A percentile compares a stretch with the other conserved stretches of the same genome.
Conservation (phyloP, 53 echinoderm and acorn worm species). For the Henricia sp. region DNA sequence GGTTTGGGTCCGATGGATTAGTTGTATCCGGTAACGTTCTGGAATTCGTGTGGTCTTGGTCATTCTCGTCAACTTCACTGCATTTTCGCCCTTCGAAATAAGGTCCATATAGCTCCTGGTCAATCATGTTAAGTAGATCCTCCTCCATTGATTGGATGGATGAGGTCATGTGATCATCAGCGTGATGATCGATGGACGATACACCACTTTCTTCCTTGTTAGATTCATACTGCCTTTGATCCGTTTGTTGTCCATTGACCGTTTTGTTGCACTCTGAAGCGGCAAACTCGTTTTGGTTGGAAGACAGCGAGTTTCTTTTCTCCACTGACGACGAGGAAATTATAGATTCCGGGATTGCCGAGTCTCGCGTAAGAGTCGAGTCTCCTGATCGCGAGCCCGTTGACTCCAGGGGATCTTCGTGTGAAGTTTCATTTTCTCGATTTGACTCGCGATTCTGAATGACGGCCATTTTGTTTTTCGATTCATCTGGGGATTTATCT, state of each 20-base stretch:
- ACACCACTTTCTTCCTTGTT: not conserved
- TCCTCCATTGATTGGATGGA: conserved; percentile 68
- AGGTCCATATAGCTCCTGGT: conserved; percentile 87
- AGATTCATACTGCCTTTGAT: not conserved
- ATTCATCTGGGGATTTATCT: no score
- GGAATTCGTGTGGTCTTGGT: not conserved
- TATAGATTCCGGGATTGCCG: conserved; percentile 46
- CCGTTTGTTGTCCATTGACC: conserved; percentile 19
- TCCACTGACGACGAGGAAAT: conserved; percentile 11
- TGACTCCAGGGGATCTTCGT: not conserved
- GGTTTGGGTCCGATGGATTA: no score
- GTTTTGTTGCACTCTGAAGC: not conserved
- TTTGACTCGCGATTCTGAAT: not conserved
- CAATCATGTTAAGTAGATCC: conserved; percentile 82
- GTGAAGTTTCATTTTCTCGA: not conserved
- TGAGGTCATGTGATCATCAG: conserved; percentile 4
- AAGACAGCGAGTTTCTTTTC: conserved; percentile 4
- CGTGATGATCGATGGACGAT: not conserved
- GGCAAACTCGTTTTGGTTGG: not conserved
- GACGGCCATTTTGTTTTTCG: no score
- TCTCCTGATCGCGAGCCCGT: conserved; percentile 17
- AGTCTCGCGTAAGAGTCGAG: conserved; percentile 43
- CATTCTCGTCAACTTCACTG: conserved; percentile 10
- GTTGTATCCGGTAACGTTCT: not conserved
- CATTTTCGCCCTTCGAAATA: conserved; percentile 71